phyloP scores from a whole-genome alignment of 2,888 invertebrate species.

The Bellardia pandia region DNA sequence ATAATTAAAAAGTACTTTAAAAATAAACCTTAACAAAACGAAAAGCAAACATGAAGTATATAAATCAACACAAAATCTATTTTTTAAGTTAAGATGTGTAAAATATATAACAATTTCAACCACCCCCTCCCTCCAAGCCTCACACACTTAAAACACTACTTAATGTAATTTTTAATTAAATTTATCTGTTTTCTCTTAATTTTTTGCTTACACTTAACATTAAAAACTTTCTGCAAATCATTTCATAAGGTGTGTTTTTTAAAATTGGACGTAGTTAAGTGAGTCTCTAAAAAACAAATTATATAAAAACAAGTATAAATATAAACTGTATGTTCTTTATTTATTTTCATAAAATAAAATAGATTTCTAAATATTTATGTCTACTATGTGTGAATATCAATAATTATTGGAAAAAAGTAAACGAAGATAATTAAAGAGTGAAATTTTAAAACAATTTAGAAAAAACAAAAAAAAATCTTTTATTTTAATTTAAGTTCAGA shows the following conservation, averaged over 20 bases:
- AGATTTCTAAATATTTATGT: conserved; percentile 59
- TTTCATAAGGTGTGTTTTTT: conserved; percentile 1
- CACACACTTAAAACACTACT: conserved; percentile 16
- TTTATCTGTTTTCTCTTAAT: not conserved
- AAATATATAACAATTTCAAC: conserved; percentile 14
- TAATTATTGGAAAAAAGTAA: conserved; percentile 47
- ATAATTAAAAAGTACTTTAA: not conserved
- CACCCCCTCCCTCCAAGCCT: too few relatives aligned
- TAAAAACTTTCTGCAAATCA: conserved; percentile 2
- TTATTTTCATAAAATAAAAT: conserved; percentile 63
- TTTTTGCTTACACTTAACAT: not conserved
- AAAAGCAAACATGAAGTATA: not conserved
- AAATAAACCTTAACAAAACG: conserved; percentile 36
- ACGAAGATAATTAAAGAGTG: conserved; percentile 52
- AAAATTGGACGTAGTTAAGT: conserved; percentile 20
- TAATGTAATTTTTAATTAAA: not conserved
- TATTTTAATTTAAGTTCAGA: not conserved
- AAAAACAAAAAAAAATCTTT: not conserved
- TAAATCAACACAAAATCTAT: conserved; percentile 35
- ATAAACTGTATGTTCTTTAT: conserved; percentile 48
- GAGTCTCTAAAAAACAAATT: conserved; percentile 27
- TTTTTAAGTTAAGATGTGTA: conserved; percentile 63
- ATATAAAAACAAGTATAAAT: conserved; percentile 14
- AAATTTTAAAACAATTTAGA: conserved; percentile 39
- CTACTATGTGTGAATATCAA: conserved; percentile 63